A percentile compares a stretch with the other conserved stretches of the same genome.
phyloP scores from a whole-genome alignment of 2,113 vertebrate genomes.

The Henicopernis longicauda region DNA sequence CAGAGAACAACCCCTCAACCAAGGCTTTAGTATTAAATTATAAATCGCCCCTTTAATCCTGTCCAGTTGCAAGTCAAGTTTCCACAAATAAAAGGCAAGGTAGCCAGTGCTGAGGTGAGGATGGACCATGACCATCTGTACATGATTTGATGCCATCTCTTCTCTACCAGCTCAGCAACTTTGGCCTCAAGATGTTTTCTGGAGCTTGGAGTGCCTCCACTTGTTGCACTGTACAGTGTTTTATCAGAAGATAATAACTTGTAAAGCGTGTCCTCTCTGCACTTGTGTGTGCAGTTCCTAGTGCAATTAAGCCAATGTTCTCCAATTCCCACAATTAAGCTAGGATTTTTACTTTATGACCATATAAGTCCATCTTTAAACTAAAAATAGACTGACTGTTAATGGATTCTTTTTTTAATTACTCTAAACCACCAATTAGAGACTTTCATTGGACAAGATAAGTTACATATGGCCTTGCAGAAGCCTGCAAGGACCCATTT shows the following conservation, averaged over 20 bases:
- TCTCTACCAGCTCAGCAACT: not conserved
- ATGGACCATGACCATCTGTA: not conserved
- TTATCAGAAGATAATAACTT: not conserved
- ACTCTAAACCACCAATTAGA: conserved; percentile 9
- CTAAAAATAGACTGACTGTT: not conserved
- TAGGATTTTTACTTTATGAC: conserved; percentile 25
- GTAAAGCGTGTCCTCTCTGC: not conserved
- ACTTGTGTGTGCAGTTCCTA: not conserved
- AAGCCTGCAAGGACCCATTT: not conserved
- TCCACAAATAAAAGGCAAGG: not conserved
- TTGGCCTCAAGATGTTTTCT: not conserved
- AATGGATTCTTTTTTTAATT: not conserved
- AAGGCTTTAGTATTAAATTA: not conserved
- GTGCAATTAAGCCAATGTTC: not conserved
- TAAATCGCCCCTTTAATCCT: not conserved
- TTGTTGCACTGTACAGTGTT: not conserved
- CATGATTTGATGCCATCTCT: not conserved
- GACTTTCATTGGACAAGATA: not conserved
- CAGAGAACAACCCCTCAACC: not conserved
- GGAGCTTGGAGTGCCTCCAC: not conserved
- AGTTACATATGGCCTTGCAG: not conserved
- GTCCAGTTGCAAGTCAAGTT: not conserved
- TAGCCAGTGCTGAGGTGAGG: not conserved
- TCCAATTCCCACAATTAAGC: not conserved
- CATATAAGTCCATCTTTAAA: conserved; percentile 6